These are phyloP conservation scores for Sarcophaga rosellei DNA, from an alignment of 2,888 invertebrate genomes.

Conservation along the genomic window DNA sequence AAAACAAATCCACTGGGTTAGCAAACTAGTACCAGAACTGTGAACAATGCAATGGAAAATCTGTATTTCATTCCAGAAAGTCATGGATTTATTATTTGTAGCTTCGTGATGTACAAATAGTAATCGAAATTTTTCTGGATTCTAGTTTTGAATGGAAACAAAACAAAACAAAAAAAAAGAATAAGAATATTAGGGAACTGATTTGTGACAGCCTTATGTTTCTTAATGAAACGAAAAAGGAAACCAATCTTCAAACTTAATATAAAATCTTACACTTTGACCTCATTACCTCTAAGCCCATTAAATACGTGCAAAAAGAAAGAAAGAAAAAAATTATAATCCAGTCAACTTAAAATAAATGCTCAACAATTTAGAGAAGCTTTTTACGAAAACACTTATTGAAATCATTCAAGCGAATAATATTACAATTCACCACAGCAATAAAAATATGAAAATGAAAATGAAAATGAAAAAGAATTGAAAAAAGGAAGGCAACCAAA, in stretches of 20 bases:
- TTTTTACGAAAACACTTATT: conserved; percentile 39
- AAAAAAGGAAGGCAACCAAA: conserved; percentile 1
- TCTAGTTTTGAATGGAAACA: too few relatives aligned
- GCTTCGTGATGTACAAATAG: too few relatives aligned
- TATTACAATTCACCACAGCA: conserved; percentile 39
- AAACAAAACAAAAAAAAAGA: too few relatives aligned
- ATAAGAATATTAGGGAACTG: too few relatives aligned
- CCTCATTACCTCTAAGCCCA: conserved; percentile 17
- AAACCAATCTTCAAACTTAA: background rate
- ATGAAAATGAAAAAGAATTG: background rate
- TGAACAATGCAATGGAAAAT: too few relatives aligned
- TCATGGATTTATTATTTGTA: too few relatives aligned
- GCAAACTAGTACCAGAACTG: too few relatives aligned
- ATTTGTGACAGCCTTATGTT: background rate
- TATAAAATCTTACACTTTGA: conserved; percentile 3
- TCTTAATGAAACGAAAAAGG: background rate
- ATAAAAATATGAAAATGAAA: conserved; percentile 9
- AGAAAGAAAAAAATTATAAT: conserved; percentile 19
- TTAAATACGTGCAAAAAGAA: conserved; percentile 1
- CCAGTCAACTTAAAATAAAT: conserved; percentile 31
- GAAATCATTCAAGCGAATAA: conserved; percentile 61
- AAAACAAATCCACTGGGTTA: too few relatives aligned
- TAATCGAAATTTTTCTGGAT: too few relatives aligned
- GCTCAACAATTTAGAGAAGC: conserved; percentile 21
- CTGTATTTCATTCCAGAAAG: too few relatives aligned